These are phyloP conservation scores for Dastarcus helophoroides DNA, from an alignment of 2,888 invertebrate genomes.

Conservation along the genomic window DNA sequence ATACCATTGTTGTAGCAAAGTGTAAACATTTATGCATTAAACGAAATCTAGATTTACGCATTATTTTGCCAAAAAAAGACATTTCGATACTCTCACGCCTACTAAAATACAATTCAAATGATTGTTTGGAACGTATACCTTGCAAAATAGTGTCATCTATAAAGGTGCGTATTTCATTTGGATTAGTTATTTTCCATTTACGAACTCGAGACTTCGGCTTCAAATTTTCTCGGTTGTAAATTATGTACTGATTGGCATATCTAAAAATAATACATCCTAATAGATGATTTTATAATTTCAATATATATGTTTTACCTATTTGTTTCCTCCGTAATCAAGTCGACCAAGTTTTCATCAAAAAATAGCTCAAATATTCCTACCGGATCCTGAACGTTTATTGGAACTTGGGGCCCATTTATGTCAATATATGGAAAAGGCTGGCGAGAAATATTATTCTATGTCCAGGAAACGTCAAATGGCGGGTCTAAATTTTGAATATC, in stretches of 20 bases:
- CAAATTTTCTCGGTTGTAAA: not conserved
- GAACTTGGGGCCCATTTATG: constrained; percentile 1
- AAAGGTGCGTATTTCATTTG: not conserved
- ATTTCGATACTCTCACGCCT: constrained; percentile 1
- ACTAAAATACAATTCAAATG: constrained; percentile 1
- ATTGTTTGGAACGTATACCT: not conserved
- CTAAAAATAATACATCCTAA: not conserved
- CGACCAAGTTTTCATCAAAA: constrained; percentile 1
- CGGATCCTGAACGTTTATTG: constrained; percentile 1
- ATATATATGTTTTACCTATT: constrained; percentile 1
- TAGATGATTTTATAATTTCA: constrained; percentile 1
- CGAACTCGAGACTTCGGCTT: constrained; percentile 2
- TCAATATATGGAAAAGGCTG: constrained; percentile 1
- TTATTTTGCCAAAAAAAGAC: not conserved
- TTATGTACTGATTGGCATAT: constrained; percentile 1
- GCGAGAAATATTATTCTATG: not conserved
- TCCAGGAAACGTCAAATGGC: not conserved
- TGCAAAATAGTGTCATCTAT: constrained; percentile 1
- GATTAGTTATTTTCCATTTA: constrained; percentile 1
- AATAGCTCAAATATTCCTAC: constrained; percentile 1
- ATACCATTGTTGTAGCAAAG: not conserved
- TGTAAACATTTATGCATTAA: not conserved
- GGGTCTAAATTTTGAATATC: not conserved
- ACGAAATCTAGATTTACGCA: constrained; percentile 1
- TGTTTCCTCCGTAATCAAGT: constrained; percentile 1